These are phyloP conservation scores for Holcopasites calliopsidis DNA, from an alignment of 1,140 invertebrate genomes.

Conservation along the genomic window DNA sequence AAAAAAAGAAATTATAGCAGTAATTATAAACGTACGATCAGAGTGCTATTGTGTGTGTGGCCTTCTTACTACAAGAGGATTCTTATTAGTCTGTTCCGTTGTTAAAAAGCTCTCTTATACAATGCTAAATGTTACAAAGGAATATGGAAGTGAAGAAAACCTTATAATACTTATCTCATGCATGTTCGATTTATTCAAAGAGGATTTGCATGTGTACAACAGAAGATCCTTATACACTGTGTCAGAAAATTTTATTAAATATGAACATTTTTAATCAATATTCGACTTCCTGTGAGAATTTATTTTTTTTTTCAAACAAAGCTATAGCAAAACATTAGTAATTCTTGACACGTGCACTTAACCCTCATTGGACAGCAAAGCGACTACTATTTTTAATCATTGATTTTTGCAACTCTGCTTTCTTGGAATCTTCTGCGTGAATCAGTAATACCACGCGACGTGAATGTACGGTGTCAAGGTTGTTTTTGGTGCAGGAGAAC, in stretches of 20 bases:
- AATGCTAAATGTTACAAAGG: slow-evolving; percentile 34
- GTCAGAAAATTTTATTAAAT: slow-evolving; percentile 55
- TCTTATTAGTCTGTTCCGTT: slow-evolving; percentile 15
- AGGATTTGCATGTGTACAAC: slow-evolving; percentile 74
- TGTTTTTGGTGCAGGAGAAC: slow-evolving; percentile 49
- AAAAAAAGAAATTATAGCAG: slow-evolving; percentile 35
- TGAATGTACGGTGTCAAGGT: slow-evolving; percentile 40
- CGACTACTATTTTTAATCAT: slow-evolving; percentile 47
- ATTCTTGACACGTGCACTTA: slow-evolving; percentile 47
- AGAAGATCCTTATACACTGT: slow-evolving; percentile 68
- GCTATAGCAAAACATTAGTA: slow-evolving; percentile 28
- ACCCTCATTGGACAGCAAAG: slow-evolving; percentile 34
- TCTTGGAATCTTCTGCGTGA: slow-evolving; percentile 47
- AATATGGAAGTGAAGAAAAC: slow-evolving; percentile 54
- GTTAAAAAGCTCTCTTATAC: slow-evolving; percentile 9
- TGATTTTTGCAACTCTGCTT: slow-evolving; percentile 46
- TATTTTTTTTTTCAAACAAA: slow-evolving; percentile 28
- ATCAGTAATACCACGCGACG: slow-evolving; percentile 26
- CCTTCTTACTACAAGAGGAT: slow-evolving; percentile 44
- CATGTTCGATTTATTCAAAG: slow-evolving; percentile 73
- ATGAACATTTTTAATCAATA: slow-evolving; percentile 25
- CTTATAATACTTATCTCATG: slow-evolving; percentile 39
- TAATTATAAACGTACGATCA: slow-evolving; percentile 30
- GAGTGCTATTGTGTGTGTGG: slow-evolving; percentile 72
- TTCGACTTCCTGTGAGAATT: slow-evolving; percentile 14